phyloP scores from a whole-genome alignment of 2,888 invertebrate species.

The Rotaria sp. region DNA sequence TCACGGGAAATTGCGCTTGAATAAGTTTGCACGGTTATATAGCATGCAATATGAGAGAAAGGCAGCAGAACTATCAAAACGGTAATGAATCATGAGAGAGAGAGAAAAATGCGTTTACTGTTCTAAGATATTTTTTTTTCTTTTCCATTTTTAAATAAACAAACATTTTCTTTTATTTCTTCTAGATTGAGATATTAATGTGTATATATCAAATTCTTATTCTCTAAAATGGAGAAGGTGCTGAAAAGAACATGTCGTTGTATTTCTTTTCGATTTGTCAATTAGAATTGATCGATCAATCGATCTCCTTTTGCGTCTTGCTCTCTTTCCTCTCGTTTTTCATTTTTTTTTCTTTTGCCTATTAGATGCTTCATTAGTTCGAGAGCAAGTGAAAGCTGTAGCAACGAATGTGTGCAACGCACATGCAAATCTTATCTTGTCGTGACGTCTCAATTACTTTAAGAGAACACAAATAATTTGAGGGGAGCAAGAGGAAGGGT shows the following conservation, averaged over 20 bases:
- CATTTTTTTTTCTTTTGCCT: not conserved
- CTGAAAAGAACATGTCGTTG: not conserved
- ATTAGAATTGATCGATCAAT: not conserved
- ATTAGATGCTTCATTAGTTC: not conserved
- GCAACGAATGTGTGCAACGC: not conserved
- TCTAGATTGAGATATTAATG: not conserved
- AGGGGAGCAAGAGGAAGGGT: not conserved
- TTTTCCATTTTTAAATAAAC: not conserved
- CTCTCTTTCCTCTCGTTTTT: not conserved
- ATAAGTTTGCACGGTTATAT: too few species aligned
- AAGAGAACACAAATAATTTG: not conserved
- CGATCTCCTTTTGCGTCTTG: not conserved
- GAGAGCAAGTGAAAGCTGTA: not conserved
- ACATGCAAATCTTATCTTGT: not conserved
- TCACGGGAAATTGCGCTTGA: not conserved
- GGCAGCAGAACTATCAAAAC: too few species aligned
- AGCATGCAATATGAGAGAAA: too few species aligned
- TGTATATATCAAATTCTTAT: too few species aligned
- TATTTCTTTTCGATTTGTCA: not conserved
- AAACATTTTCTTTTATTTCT: not conserved
- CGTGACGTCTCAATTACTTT: not conserved
- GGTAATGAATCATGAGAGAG: too few species aligned
- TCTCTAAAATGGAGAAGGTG: not conserved
- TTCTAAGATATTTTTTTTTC: not conserved
- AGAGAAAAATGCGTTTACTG: too few species aligned